Percentiles rank a stretch among this genome's conserved stretches.
Conservation (phyloP, 2,888 invertebrate species). For the Epistrophe eligans region DNA sequence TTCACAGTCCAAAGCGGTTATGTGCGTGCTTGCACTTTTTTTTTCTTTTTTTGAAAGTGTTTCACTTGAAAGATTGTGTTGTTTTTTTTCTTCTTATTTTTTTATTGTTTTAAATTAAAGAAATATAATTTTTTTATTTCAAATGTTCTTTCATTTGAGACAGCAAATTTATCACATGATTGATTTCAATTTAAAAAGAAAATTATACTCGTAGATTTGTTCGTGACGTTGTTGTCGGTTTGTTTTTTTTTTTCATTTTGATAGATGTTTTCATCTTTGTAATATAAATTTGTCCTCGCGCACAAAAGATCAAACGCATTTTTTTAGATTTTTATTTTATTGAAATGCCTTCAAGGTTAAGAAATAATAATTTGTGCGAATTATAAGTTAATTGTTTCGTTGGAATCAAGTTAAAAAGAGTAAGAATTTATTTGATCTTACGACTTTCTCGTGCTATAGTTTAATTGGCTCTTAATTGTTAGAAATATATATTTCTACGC, state of each 20-base stretch:
- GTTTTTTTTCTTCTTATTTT: not conserved
- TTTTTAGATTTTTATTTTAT: constrained; percentile 18
- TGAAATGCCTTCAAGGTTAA: constrained; percentile 21
- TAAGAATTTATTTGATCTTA: not conserved
- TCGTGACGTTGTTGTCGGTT: no score
- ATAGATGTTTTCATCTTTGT: not conserved
- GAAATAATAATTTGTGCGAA: not conserved
- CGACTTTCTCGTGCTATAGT: not conserved
- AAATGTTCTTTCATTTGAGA: constrained; percentile 26
- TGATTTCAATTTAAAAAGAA: constrained; percentile 30
- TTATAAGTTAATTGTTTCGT: constrained; percentile 18
- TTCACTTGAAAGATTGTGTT: constrained; percentile 55
- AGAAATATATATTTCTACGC: not conserved
- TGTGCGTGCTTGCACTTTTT: constrained; percentile 45
- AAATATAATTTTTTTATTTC: constrained; percentile 19
- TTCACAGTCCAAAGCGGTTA: constrained; percentile 33
- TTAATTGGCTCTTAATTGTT: not conserved
- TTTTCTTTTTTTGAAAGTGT: constrained; percentile 63
- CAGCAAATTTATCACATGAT: constrained; percentile 18
- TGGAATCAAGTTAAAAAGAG: constrained; percentile 17
- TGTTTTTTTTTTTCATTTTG: not conserved
- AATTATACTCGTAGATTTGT: not conserved
- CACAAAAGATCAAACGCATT: constrained; percentile 25
- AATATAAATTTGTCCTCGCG: constrained; percentile 20
- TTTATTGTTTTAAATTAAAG: constrained; percentile 37